A percentile compares a stretch with the other conserved stretches of the same genome.
phyloP scores from a whole-genome alignment of 2,888 invertebrate species.

The Caenorhabditis sulstoni region DNA sequence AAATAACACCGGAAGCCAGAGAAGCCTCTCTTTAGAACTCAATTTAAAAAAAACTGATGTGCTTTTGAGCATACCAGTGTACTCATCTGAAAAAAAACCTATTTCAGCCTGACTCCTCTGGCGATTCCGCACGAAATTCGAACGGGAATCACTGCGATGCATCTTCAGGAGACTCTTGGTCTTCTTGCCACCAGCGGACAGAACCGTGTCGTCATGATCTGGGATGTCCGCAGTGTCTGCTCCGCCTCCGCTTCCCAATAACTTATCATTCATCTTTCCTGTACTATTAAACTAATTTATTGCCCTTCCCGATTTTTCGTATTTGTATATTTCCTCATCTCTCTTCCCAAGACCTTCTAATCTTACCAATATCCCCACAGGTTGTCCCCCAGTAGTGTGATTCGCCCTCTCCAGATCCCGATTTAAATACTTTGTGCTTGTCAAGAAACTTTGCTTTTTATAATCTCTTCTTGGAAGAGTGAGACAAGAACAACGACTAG shows the following conservation, averaged over 20 bases:
- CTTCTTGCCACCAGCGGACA: slow-evolving; percentile 93
- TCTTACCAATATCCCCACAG: slow-evolving; percentile 32
- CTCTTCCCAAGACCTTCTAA: slow-evolving; percentile 16
- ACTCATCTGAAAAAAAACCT: too few relatives aligned
- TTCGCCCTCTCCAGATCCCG: slow-evolving; percentile 9
- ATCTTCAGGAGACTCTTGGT: slow-evolving; percentile 90
- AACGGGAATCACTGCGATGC: slow-evolving; percentile 90
- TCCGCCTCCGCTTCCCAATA: slow-evolving; percentile 24
- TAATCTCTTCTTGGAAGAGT: slow-evolving; percentile 9
- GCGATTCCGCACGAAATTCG: slow-evolving; percentile 96
- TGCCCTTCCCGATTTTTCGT: background rate
- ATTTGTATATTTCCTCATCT: slow-evolving; percentile 11
- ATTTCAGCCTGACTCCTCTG: slow-evolving; percentile 90
- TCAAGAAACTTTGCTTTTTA: background rate
- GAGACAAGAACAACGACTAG: slow-evolving; percentile 12
- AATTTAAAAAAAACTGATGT: too few relatives aligned
- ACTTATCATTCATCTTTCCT: background rate
- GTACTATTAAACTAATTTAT: slow-evolving; percentile 6
- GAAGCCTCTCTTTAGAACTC: too few relatives aligned
- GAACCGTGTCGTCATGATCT: slow-evolving; percentile 91
- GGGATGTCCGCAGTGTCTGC: slow-evolving; percentile 70
- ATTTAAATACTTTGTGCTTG: slow-evolving; percentile 6
- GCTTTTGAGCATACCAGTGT: too few relatives aligned
- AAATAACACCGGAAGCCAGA: too few relatives aligned
- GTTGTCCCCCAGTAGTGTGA: slow-evolving; percentile 29